Percentiles rank a stretch among this genome's conserved stretches.
phyloP scores from a whole-genome alignment of 2,888 invertebrate species.

The Carabus problematicus region DNA sequence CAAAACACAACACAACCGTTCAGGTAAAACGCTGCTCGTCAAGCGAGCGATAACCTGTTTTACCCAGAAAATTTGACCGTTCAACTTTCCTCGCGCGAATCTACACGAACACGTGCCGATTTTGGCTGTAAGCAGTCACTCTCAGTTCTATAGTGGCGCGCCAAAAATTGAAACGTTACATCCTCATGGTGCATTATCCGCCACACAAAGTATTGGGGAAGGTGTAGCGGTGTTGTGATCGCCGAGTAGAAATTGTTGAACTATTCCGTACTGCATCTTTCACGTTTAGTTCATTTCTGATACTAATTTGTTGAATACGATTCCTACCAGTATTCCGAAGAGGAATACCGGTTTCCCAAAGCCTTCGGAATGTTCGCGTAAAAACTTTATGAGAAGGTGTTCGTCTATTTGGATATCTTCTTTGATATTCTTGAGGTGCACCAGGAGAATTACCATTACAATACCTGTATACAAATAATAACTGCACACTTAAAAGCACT shows the following conservation, averaged over 20 bases:
- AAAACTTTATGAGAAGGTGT: constrained; percentile 4
- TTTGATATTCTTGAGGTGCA: constrained; percentile 17
- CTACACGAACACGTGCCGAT: no score
- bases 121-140: no score
- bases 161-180: no score
- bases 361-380: no score
- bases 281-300: not conserved
- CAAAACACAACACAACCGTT: no score
- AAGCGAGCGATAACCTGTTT: no score
- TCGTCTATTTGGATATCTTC: constrained; percentile 27
- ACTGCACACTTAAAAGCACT: constrained; percentile 8
- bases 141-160: no score
- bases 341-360: no score
- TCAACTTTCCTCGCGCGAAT: no score
- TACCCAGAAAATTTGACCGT: no score
- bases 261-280: not conserved
- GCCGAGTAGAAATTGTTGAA: not conserved
- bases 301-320: not conserved
- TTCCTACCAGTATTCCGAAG: no score
- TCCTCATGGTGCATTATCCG: not conserved
- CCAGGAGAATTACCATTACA: constrained; percentile 19
- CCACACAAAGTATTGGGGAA: not conserved
- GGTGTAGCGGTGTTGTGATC: not conserved
- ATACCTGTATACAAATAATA: constrained; percentile 8
- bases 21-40: no score